A percentile compares a stretch with the other conserved stretches of the same genome.
Conservation (phyloP, 2,888 invertebrate species). For the Ischnus inquisitorius region DNA sequence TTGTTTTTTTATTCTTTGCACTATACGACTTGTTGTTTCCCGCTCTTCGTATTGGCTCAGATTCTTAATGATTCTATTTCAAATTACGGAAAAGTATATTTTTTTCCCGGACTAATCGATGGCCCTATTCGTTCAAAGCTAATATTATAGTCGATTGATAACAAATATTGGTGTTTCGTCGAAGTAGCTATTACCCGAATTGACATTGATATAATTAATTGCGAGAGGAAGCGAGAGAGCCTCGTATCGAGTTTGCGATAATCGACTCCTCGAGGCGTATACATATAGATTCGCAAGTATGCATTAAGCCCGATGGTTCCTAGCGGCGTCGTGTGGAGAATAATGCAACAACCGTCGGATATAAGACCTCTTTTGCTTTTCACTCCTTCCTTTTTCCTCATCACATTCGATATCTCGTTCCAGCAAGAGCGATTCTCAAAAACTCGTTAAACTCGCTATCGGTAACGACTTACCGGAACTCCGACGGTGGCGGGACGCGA, state of each 20-base stretch:
- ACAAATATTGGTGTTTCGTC: too few species aligned
- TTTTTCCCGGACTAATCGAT: too few species aligned
- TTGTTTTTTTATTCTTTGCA: too few species aligned
- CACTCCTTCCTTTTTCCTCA: conserved; percentile 35
- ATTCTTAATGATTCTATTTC: too few species aligned
- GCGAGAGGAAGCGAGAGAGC: not conserved
- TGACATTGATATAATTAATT: conserved; percentile 19
- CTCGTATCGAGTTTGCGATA: not conserved
- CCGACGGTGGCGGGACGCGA: conserved; percentile 55
- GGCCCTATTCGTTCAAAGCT: too few species aligned
- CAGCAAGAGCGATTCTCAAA: conserved; percentile 71
- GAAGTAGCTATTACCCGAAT: not conserved
- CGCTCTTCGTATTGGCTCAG: too few species aligned
- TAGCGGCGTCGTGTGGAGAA: conserved; percentile 26
- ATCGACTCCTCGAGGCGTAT: not conserved
- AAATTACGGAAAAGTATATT: too few species aligned
- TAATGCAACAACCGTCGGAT: conserved; percentile 27
- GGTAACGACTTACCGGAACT: conserved; percentile 74
- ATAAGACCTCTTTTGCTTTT: conserved; percentile 31
- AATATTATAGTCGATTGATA: too few species aligned
- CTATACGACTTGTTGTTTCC: too few species aligned
- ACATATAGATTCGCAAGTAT: conserved; percentile 8
- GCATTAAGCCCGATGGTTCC: not conserved
- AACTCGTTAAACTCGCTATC: conserved; percentile 73
- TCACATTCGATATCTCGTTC: conserved; percentile 69